Conservation (phyloP, 2,797 vertebrate species). For the Mormyrops attenuatus region DNA sequence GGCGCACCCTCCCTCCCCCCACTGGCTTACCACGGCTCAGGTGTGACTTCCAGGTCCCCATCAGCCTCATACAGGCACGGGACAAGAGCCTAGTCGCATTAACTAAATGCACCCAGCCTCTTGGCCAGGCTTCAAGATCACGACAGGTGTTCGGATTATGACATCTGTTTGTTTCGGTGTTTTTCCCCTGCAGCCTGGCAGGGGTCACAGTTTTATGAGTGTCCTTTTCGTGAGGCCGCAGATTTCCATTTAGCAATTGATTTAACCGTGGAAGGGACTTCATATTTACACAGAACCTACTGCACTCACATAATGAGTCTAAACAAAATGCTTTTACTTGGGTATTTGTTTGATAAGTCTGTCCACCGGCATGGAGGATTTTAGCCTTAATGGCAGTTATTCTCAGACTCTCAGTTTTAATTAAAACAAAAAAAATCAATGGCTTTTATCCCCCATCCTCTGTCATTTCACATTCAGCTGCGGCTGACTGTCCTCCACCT, state of each 20-base stretch:
- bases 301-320: not conserved
- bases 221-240: not conserved
- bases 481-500: not conserved
- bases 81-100: not conserved
- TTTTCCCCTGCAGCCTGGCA: not conserved
- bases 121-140: not conserved
- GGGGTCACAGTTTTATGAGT: not conserved
- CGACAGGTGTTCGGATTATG: not conserved
- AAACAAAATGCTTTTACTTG: not conserved
- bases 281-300: not conserved
- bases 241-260: not conserved
- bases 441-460: not conserved
- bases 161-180: not conserved
- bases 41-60: not conserved
- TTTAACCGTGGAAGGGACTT: not conserved
- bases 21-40: not conserved
- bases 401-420: not conserved
- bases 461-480: not conserved
- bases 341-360: not conserved
- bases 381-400: slow-evolving; percentile 1
- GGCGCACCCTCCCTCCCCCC: not conserved
- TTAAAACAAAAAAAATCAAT: not conserved
- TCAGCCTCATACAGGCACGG: not conserved
- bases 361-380: not conserved
- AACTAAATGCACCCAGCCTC: not conserved